A percentile compares a stretch with the other conserved stretches of the same genome.
Conservation (phyloP, 1,140 invertebrate genomes). For the Caerostris darwini region DNA sequence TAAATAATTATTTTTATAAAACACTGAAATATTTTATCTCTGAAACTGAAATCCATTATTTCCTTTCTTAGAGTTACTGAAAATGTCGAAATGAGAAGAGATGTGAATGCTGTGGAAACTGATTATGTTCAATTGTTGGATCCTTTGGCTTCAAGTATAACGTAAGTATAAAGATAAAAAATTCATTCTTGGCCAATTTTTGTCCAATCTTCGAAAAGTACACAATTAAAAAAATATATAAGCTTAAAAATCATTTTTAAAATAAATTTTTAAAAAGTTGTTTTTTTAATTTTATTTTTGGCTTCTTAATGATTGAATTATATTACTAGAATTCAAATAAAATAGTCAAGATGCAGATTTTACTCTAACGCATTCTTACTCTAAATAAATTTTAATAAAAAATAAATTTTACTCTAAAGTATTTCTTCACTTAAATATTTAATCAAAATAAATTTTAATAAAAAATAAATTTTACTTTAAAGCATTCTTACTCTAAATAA, state of each 20-base stretch:
- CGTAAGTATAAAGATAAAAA: constrained; percentile 33
- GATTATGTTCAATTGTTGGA: constrained; percentile 74
- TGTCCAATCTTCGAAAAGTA: neutral
- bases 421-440: no score
- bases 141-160: constrained; percentile 71
- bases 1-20: no score
- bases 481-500: no score
- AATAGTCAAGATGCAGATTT: no score
- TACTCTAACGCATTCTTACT: no score
- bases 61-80: constrained; percentile 61
- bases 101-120: constrained; percentile 43
- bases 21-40: neutral
- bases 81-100: constrained; percentile 73
- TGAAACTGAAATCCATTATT: neutral
- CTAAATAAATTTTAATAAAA: no score
- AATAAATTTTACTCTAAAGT: no score
- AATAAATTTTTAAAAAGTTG: neutral
- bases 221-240: neutral
- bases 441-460: no score
- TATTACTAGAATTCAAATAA: no score
- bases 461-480: no score
- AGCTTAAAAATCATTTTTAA: neutral
- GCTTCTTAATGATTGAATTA: no score
- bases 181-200: neutral
- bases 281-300: no score